These are phyloP conservation scores for Tetrapedia diversipes DNA, from an alignment of 2,888 invertebrate species.

Conservation along the genomic window DNA sequence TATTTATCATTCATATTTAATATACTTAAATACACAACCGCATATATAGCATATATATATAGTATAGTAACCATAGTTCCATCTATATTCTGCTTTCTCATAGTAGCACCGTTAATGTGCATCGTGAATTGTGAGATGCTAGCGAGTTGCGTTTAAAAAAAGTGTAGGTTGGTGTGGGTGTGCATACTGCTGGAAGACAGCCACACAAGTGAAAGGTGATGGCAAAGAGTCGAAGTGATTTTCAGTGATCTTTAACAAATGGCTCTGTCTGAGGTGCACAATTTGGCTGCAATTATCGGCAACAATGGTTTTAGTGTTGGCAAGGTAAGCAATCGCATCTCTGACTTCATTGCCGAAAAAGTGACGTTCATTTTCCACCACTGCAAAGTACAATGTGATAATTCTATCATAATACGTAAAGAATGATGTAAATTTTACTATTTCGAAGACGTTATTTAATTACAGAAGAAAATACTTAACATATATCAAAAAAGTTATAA, in stretches of 20 bases:
- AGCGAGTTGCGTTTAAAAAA: conserved; percentile 49
- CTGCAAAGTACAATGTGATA: conserved; percentile 45
- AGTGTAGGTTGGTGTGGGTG: conserved; percentile 46
- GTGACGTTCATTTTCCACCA: conserved; percentile 43
- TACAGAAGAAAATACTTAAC: neutral
- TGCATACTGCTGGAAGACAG: conserved; percentile 53
- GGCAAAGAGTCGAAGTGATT: conserved; percentile 72
- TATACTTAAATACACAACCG: neutral
- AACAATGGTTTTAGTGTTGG: conserved; percentile 78
- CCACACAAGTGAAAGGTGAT: conserved; percentile 72
- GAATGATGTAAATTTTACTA: conserved; percentile 3
- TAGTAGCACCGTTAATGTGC: conserved; percentile 42
- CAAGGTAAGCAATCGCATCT: conserved; percentile 71
- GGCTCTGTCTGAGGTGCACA: conserved; percentile 80
- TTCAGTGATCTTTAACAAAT: conserved; percentile 69
- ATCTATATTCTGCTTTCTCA: conserved; percentile 47
- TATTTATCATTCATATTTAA: neutral
- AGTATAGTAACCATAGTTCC: conserved; percentile 35
- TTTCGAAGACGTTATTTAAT: conserved; percentile 10
- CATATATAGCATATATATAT: conserved; percentile 14
- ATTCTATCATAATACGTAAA: conserved; percentile 28
- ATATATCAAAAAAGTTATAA: neutral
- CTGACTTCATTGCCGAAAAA: conserved; percentile 30
- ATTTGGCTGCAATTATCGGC: conserved; percentile 76
- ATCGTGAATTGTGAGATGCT: conserved; percentile 24